These are phyloP conservation scores for Porites australiensis DNA, from an alignment of 64 coral and sea anemone species.

Conservation along the genomic window DNA sequence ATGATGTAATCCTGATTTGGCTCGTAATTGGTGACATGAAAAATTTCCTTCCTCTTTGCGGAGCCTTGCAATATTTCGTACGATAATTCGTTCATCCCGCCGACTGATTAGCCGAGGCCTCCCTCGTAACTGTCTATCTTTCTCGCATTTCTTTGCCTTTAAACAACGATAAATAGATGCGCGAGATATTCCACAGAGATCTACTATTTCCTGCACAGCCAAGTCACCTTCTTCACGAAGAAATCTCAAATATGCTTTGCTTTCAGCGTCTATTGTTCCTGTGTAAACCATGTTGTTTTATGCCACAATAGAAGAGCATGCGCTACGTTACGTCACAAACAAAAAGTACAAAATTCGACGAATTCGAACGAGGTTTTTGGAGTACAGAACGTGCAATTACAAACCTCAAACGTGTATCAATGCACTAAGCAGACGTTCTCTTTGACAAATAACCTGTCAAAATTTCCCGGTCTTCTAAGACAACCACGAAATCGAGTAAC, in stretches of 20 bases:
- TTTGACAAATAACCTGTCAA: background rate
- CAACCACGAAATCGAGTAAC: background rate
- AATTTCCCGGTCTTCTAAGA: background rate
- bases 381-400: no score
- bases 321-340: background rate
- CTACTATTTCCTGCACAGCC: background rate
- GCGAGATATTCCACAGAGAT: background rate
- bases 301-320: background rate
- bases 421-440: background rate
- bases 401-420: no score
- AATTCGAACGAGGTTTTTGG: background rate
- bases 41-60: conserved; percentile 56
- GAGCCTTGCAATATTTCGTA: conserved; percentile 17
- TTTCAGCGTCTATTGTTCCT: background rate
- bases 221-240: no score
- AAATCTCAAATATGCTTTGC: conserved; percentile 11
- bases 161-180: background rate
- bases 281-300: background rate
- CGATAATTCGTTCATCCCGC: background rate
- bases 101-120: conserved; percentile 3
- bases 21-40: conserved; percentile 7
- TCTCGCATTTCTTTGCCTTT: background rate
- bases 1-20: background rate
- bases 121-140: background rate
- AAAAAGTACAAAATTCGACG: background rate